Percentiles rank a stretch among this genome's conserved stretches.
Evolutionary conservation across 2,113 vertebrate genomes (phyloP).

Genomic region (Nyctereutes procyonoides): DNA sequence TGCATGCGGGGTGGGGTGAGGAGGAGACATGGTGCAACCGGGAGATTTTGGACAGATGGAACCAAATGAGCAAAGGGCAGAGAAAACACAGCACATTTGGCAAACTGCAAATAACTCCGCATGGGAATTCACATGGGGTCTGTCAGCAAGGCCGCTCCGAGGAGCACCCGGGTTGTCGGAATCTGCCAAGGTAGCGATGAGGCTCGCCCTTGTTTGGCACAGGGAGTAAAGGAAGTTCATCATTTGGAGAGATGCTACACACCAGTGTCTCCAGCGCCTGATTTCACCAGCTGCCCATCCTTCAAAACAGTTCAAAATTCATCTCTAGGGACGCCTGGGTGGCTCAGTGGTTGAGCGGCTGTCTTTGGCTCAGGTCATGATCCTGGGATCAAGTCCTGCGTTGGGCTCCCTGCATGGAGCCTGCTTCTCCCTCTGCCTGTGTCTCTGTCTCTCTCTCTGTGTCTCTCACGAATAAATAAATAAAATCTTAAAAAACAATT

Average conservation of each 20-base stretch:
- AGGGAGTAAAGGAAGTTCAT: no score
- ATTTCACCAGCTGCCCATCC: background rate
- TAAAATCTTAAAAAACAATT: background rate
- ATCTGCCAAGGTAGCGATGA: background rate
- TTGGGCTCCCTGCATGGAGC: no score
- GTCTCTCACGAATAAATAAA: no score
- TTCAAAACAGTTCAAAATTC: background rate
- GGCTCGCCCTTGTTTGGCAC: background rate
- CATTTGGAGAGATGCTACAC: background rate
- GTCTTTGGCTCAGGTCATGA: no score
- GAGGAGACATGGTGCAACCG: rapidly evolving
- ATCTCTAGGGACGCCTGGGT: background rate
- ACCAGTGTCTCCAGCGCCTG: background rate
- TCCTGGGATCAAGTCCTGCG: no score
- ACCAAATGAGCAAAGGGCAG: background rate
- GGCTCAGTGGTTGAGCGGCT: no score
- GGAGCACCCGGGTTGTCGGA: background rate
- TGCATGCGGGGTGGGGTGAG: rapidly evolving
- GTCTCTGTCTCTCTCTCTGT: no score
- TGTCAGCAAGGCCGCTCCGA: background rate
- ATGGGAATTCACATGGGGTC: background rate
- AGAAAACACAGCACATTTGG: background rate
- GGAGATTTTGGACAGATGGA: background rate
- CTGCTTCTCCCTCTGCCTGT: no score
- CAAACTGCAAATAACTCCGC: background rate